Conservation (phyloP, 1,140 invertebrate genomes). For the Steinernema khuongi region DNA sequence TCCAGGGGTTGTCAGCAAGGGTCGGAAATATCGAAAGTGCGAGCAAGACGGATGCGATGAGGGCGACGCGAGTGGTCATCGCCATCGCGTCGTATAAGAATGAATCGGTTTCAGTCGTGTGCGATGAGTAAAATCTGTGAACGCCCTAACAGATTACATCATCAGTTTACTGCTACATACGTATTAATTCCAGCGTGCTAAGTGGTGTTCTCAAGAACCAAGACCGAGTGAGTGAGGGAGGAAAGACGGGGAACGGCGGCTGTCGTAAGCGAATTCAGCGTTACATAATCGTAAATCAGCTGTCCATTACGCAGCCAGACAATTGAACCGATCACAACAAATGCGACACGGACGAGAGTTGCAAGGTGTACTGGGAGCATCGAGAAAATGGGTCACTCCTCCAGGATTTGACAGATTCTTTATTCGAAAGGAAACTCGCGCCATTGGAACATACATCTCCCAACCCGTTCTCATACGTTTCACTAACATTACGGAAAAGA, state of each 20-base stretch:
- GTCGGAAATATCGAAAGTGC: background rate
- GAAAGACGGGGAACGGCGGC: background rate
- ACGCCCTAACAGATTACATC: background rate
- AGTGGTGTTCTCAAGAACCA: background rate
- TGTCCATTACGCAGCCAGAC: background rate
- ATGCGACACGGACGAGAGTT: conserved; percentile 2
- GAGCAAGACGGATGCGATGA: conserved; percentile 16
- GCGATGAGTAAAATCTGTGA: background rate
- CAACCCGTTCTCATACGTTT: background rate
- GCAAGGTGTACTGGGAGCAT: background rate
- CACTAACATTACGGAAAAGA: background rate
- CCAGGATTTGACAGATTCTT: conserved; percentile 1
- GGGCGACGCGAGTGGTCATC: background rate
- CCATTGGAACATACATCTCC: background rate
- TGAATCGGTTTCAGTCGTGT: background rate
- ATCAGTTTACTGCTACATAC: background rate
- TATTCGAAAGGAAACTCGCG: background rate
- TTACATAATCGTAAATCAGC: conserved; percentile 17
- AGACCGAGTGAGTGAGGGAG: background rate
- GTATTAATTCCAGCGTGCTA: background rate
- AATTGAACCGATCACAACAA: conserved; percentile 15
- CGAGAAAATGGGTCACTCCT: background rate
- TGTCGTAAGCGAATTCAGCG: background rate
- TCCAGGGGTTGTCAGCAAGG: background rate
- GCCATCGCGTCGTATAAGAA: background rate